Percentiles rank a stretch among this genome's conserved stretches.
These are phyloP conservation scores for Xenops minutus DNA, from an alignment of 2,797 vertebrate species.

Conservation along the genomic window DNA sequence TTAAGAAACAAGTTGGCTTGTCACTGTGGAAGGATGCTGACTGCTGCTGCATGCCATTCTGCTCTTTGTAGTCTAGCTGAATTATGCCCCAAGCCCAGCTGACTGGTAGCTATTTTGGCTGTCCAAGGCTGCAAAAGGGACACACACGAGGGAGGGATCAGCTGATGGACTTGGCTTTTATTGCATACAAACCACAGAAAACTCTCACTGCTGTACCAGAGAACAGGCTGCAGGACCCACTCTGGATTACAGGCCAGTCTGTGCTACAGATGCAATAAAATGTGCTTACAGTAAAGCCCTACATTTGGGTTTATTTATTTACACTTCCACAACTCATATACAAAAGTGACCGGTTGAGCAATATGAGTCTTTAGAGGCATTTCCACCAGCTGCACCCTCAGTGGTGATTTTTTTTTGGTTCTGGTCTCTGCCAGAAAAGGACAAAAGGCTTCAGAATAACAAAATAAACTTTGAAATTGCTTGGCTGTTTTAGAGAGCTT, in stretches of 20 bases:
- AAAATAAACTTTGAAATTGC: conserved; percentile 54
- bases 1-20: not conserved
- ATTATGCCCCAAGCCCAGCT: not conserved
- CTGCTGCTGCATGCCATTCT: accelerated
- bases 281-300: not conserved
- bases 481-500: conserved; percentile 38
- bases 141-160: accelerated
- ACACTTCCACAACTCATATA: not conserved
- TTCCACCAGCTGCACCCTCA: conserved; percentile 11
- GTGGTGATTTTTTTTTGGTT: not conserved
- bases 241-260: not conserved
- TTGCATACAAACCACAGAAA: not conserved
- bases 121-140: not conserved
- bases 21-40: not conserved
- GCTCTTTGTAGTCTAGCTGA: not conserved
- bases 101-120: not conserved
- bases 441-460: conserved; percentile 28
- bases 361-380: not conserved
- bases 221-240: not conserved
- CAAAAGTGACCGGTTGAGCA: conserved; percentile 11
- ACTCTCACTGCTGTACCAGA: not conserved
- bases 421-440: conserved; percentile 30
- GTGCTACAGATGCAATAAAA: not conserved
- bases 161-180: not conserved
- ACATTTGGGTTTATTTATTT: conserved; percentile 8